These are phyloP conservation scores for Tinamus guttatus DNA, from an alignment of 2,113 vertebrate genomes.

Conservation along the genomic window DNA sequence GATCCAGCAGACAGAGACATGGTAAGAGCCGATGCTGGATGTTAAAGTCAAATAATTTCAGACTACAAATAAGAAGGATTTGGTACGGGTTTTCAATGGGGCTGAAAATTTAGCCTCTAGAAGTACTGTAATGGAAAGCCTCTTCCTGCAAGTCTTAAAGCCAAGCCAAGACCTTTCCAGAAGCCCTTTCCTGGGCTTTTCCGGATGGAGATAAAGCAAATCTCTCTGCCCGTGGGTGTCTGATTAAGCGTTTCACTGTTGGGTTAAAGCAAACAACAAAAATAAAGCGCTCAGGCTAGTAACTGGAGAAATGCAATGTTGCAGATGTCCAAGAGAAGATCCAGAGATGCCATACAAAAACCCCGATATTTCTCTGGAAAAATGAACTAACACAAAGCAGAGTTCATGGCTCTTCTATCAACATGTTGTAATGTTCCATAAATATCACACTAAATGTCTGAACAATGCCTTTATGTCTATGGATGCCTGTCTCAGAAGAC, in stretches of 20 bases:
- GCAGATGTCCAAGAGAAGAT: not conserved
- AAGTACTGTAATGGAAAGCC: not conserved
- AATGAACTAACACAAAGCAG: not conserved
- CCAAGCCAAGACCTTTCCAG: not conserved
- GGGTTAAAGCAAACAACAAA: not conserved
- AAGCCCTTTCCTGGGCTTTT: not conserved
- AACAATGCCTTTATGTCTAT: accelerated
- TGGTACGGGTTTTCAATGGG: not conserved
- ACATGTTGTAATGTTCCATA: accelerated
- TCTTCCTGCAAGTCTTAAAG: not conserved
- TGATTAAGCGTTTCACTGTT: not conserved
- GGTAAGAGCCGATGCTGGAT: not conserved
- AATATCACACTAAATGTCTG: accelerated
- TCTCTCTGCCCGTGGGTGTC: not conserved
- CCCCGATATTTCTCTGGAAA: not conserved
- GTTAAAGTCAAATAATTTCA: not conserved
- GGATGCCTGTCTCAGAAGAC: not conserved
- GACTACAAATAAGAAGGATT: not conserved
- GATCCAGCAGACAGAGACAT: not conserved
- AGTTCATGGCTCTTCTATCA: accelerated
- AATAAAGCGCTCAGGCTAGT: not conserved
- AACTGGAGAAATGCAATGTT: accelerated
- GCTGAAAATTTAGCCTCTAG: not conserved
- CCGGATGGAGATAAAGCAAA: not conserved
- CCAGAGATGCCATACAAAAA: not conserved